Evolutionary conservation across 2,888 invertebrate species (phyloP), one percentile per base, ranked within the genome.

Genomic region (Melanophora roralis): DNA sequence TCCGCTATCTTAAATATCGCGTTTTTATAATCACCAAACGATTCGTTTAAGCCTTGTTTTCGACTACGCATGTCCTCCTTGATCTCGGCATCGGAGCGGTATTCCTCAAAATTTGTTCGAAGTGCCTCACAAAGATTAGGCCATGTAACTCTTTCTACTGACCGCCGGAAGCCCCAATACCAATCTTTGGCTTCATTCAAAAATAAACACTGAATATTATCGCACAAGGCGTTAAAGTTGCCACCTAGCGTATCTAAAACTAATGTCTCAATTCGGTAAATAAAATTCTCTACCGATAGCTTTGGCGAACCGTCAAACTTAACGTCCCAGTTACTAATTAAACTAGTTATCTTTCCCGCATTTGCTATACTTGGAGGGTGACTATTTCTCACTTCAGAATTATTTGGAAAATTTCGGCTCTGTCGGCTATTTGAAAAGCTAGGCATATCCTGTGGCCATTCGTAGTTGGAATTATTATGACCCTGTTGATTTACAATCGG

Each of bases 1-100:
- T 78, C 57, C 1, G 68, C 49, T 3, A 78, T 74, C 36, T 74
- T 74, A 11, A 69, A 53, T n/a, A 79, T 32, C 7, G 49, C 57
- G 40, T 74, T 78, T 21, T 55, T 40, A 14, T 68, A 78, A 27
- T 62, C 78, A 5, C 36, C 62, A 19, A 78, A 78, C 0, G 64
- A 40, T 45, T 79, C 65, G 7, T 7, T 23, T 21, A 64, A 9
- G 1, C 60, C 53, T 53, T 75, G 74, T n/a, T 65, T 59, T 2
- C 65, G 12, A 2, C 5, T 53, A 14, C 78, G 51, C 45, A 65
- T 78, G 5, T 59, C 51, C 21, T 78, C 65, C 9, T 59, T 72
- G n/a, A 68, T 68, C 8, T 74, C 64, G 1, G 27, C 59, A 27
- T 74, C 74, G 1, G 64, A 55, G 16, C 45, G 11, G 16, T 74